Conservation (phyloP, 2,113 vertebrate species). For the Leuciscus idus region DNA sequence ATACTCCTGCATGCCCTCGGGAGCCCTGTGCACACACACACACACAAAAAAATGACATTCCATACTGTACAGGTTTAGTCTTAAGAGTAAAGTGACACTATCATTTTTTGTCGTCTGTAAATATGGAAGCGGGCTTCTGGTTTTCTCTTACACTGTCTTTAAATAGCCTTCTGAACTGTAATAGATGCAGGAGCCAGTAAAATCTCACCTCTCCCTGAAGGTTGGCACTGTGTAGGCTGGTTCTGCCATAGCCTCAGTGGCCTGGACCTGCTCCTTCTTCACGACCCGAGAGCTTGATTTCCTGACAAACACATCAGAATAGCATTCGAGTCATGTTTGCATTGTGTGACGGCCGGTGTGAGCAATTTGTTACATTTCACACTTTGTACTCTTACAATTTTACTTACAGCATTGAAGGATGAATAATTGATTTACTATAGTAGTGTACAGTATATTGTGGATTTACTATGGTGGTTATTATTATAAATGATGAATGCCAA, state of each 20-base stretch:
- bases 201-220: constrained; percentile 78
- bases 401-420: neutral
- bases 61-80: neutral
- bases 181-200: constrained; percentile 22
- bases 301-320: constrained; percentile 55
- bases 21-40: constrained; percentile 60
- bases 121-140: constrained; percentile 45
- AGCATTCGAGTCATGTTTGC: neutral
- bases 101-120: constrained; percentile 35
- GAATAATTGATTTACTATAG: neutral
- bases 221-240: constrained; percentile 73
- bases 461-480: neutral
- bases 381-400: neutral
- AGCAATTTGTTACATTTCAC: neutral
- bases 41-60: neutral
- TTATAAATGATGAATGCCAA: neutral
- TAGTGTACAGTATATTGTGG: neutral
- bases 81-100: constrained; percentile 1
- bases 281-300: constrained; percentile 67
- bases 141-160: constrained; percentile 60
- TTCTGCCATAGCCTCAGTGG: constrained; percentile 75
- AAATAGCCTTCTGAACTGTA: constrained; percentile 46
- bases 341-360: neutral
- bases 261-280: constrained; percentile 68
- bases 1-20: constrained; percentile 74